Evolutionary conservation across 2,888 invertebrate species (phyloP), one percentile per base, ranked within the genome.

Genomic region (Candidula unifasciata): DNA sequence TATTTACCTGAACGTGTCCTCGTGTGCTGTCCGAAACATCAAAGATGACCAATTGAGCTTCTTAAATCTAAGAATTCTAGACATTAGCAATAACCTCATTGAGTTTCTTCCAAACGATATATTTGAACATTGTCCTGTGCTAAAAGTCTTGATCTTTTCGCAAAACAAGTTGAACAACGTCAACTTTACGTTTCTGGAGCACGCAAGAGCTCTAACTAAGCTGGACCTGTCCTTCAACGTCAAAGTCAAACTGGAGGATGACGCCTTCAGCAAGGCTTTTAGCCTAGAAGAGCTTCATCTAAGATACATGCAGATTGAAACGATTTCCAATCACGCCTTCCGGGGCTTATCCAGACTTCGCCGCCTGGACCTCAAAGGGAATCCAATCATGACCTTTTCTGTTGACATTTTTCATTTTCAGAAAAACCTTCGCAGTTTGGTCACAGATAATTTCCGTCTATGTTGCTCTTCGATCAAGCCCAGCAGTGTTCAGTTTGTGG

Each of bases 371-470:
- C 44, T 86, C 30, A 52, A 64, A 13, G 69, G 76, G 13, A 82
- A 82, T 64, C 8, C 37, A 21, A 13, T 82, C 10, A 18, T 76
- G 0, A 30, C 35, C 44, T 82, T 82, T 30, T 76, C 82, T 24
- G 0, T 33, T 3, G 57, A 74, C 60, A 76, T 82, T 21, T 82
- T 82, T 30, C 13, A 76, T 3, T 74, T 27, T n/a, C 82, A 74
- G 66, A 64, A 76, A 24, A 82, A 64, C 33, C 66, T 82, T 13
- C 69, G 76, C 5, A 24, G 8, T 13, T 52, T 86, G 54, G 71
- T 54, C 27, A 84, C 86, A 10, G 81, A 86, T 18, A 84, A 86
- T 52, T 80, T 78, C 33, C 80, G 77, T 10, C 30, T 86, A n/a
- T 86, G 86, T 66, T 86, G 86, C 52, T 21, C 68, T 6, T 30